Evolutionary conservation across 1,140 invertebrate species (phyloP).

Genomic region (Drosophila sucinea): DNA sequence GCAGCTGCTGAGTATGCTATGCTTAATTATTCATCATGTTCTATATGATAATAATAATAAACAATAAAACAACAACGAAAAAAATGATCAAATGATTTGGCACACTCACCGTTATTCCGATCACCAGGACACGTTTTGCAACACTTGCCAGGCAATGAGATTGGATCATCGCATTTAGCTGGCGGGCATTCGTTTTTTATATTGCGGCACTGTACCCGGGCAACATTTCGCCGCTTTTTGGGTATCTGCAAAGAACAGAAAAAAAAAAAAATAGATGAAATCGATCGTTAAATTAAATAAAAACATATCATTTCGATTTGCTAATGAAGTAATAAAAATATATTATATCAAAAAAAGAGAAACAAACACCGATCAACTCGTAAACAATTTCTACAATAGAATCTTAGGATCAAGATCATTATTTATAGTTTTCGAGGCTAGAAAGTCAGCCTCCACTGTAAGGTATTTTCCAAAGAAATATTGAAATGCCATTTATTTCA

Average conservation of each 20-base stretch:
- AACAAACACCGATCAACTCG: background rate
- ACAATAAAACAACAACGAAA: background rate
- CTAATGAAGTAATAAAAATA: background rate
- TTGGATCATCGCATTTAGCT: slow-evolving; percentile 92
- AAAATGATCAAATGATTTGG: background rate
- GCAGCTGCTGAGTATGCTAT: slow-evolving; percentile 61
- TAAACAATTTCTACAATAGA: too few relatives aligned
- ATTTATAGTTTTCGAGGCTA: too few relatives aligned
- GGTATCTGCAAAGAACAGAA: slow-evolving; percentile 87
- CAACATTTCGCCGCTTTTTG: slow-evolving; percentile 93
- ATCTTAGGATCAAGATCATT: too few relatives aligned
- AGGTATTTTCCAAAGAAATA: too few relatives aligned
- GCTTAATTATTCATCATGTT: slow-evolving; percentile 73
- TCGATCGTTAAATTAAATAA: background rate
- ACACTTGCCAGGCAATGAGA: slow-evolving; percentile 92
- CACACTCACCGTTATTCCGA: slow-evolving; percentile 87
- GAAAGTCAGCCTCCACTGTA: too few relatives aligned
- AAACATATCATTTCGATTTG: slow-evolving; percentile 32
- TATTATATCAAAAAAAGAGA: background rate
- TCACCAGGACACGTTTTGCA: slow-evolving; percentile 95
- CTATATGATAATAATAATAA: slow-evolving; percentile 14
- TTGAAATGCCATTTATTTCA: too few relatives aligned
- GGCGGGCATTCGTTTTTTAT: slow-evolving; percentile 96
- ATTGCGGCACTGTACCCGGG: slow-evolving; percentile 92
- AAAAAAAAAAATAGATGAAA: slow-evolving; percentile 13